Evolutionary conservation across 2,113 vertebrate species (phyloP).

Genomic region (Condylura cristata): DNA sequence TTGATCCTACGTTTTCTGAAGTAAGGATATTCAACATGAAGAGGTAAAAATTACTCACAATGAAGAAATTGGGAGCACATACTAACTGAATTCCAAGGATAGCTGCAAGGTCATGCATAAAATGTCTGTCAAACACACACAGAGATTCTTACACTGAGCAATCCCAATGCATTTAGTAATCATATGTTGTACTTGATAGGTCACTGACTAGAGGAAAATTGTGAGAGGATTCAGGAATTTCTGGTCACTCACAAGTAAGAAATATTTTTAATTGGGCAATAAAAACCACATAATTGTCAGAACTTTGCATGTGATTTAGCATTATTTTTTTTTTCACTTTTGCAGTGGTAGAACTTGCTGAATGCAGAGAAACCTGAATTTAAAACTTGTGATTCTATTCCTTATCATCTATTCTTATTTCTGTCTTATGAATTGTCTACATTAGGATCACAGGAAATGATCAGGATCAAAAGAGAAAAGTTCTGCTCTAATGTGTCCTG

Average conservation of each 20-base stretch:
- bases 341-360: neutral
- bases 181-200: neutral
- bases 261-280: neutral
- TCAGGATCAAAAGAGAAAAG: neutral
- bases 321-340: neutral
- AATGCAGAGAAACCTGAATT: neutral
- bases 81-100: neutral
- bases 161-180: neutral
- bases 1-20: conserved; percentile 28
- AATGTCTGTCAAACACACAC: neutral
- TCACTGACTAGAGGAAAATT: neutral
- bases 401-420: neutral
- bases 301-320: neutral
- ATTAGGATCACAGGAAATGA: neutral
- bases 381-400: neutral
- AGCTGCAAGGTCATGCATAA: conserved; percentile 30
- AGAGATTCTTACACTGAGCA: neutral
- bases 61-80: neutral
- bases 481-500: neutral
- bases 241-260: neutral
- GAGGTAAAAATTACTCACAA: neutral
- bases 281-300: conserved; percentile 17
- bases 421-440: neutral
- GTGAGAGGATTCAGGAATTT: neutral
- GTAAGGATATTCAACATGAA: neutral